A percentile compares a stretch with the other conserved stretches of the same genome.
These are phyloP conservation scores for Parotia lawesii DNA, from an alignment of 2,113 vertebrate species.

Conservation along the genomic window DNA sequence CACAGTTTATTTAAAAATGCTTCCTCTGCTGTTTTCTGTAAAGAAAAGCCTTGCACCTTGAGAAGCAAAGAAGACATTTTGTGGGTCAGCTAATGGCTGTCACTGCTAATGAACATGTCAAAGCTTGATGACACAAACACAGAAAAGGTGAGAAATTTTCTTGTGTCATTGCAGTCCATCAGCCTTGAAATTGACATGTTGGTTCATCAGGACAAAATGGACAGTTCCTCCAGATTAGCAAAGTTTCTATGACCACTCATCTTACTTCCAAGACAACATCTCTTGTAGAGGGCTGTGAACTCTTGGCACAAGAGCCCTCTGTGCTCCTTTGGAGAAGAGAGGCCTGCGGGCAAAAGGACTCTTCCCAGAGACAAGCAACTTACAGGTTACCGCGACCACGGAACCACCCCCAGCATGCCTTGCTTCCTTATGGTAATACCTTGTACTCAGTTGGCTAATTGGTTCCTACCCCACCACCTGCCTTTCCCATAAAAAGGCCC, in stretches of 20 bases:
- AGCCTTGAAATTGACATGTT: fast-evolving
- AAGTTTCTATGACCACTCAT: neutral
- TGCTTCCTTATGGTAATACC: too few relatives aligned
- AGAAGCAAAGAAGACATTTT: neutral
- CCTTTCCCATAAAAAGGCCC: too few relatives aligned
- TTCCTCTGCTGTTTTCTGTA: neutral
- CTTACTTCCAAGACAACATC: neutral
- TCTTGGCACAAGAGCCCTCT: too few relatives aligned
- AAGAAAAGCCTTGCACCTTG: neutral
- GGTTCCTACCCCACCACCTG: too few relatives aligned
- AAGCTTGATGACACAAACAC: neutral
- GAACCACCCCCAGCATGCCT: too few relatives aligned
- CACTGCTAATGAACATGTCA: neutral
- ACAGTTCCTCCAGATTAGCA: neutral
- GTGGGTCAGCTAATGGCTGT: neutral
- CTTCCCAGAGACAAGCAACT: too few relatives aligned
- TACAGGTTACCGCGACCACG: too few relatives aligned
- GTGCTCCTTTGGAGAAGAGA: too few relatives aligned
- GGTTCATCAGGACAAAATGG: neutral
- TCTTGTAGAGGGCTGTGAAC: too few relatives aligned
- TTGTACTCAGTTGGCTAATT: too few relatives aligned
- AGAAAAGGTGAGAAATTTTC: neutral
- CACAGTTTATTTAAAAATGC: neutral
- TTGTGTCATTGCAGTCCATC: neutral
- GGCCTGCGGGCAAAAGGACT: too few relatives aligned